Conservation (phyloP, 2,113 vertebrate species). For the Saguinus imperator region DNA sequence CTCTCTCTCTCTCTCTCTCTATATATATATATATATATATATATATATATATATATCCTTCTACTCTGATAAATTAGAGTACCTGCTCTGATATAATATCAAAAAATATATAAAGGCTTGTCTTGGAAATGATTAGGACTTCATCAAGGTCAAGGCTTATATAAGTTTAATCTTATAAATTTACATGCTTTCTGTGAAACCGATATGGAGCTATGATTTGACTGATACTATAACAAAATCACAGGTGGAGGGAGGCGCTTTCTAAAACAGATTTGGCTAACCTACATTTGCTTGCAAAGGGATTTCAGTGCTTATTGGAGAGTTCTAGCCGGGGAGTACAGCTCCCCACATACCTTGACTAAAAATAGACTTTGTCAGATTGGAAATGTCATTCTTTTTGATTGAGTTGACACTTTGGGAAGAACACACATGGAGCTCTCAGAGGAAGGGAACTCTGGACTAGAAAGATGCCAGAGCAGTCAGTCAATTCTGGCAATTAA, state of each 20-base stretch:
- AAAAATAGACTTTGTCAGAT: not conserved
- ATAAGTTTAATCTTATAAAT: not conserved
- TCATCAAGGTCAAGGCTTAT: not conserved
- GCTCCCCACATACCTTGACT: not conserved
- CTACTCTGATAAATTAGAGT: not conserved
- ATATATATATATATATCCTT: not conserved
- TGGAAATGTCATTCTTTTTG: conserved; percentile 22
- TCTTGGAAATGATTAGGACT: conserved; percentile 1
- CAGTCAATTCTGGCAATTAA: not conserved
- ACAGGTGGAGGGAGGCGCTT: not conserved
- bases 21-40: no score
- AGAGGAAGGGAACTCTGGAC: not conserved
- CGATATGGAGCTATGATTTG: not conserved
- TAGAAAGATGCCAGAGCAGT: not conserved
- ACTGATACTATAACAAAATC: not conserved
- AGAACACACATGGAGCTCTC: not conserved
- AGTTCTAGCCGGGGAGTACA: not conserved
- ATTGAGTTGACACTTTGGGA: not conserved
- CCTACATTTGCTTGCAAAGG: not conserved
- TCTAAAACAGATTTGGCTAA: not conserved
- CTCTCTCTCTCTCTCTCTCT: no score
- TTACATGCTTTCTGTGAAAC: not conserved
- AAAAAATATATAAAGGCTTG: conserved; percentile 1
- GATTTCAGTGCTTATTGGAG: not conserved
- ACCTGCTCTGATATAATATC: not conserved